Percentiles rank a stretch among this genome's conserved stretches.
phyloP scores from a whole-genome alignment of 1,140 invertebrate genomes.

The Popillia japonica region DNA sequence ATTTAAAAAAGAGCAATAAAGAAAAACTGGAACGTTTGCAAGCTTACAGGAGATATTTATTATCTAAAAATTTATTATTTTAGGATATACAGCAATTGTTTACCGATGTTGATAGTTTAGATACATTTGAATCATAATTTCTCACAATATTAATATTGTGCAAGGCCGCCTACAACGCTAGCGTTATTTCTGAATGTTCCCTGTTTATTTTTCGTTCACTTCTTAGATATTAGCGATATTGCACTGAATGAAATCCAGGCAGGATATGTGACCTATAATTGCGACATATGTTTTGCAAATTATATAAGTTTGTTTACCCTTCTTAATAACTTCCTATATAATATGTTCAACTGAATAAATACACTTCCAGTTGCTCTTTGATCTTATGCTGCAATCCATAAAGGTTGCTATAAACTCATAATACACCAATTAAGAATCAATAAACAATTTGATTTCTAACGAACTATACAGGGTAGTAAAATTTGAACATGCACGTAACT shows the following conservation, averaged over 20 bases:
- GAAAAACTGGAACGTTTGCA: neutral
- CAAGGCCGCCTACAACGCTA: neutral
- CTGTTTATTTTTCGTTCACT: neutral
- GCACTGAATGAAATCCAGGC: neutral
- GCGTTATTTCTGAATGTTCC: neutral
- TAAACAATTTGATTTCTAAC: neutral
- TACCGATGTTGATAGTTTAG: slow-evolving; percentile 12
- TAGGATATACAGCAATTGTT: neutral
- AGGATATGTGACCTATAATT: slow-evolving; percentile 11
- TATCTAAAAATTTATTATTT: slow-evolving; percentile 12
- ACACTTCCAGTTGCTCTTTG: neutral
- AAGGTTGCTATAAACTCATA: neutral
- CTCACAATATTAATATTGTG: slow-evolving; percentile 4
- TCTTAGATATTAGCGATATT: neutral
- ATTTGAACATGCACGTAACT: no score
- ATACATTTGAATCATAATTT: slow-evolving; percentile 16
- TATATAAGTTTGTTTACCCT: neutral
- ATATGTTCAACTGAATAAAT: neutral
- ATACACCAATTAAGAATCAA: neutral
- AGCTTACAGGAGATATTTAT: neutral
- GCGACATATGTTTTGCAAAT: slow-evolving; percentile 14
- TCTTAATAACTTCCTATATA: slow-evolving; percentile 15
- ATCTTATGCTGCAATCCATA: neutral
- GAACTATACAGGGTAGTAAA: neutral
- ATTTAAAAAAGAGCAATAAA: neutral